Percentiles rank a stretch among this genome's conserved stretches.
These are phyloP conservation scores for Fulmarus glacialis DNA, from an alignment of 2,113 vertebrate species.

Conservation along the genomic window DNA sequence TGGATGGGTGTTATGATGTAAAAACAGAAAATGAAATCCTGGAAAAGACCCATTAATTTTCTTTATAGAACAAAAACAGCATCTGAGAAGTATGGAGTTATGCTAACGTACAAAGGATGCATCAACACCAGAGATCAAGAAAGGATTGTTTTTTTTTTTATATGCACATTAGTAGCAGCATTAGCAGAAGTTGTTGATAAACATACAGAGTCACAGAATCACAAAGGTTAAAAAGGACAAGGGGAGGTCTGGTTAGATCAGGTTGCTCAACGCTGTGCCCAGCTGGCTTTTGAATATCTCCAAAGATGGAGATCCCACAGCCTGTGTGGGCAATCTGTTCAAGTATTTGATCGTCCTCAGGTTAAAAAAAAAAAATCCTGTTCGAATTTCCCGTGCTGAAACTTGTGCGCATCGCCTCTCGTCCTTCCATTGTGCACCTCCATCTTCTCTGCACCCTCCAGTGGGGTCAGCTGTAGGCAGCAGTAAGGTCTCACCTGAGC, in stretches of 20 bases:
- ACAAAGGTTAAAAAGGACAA: neutral
- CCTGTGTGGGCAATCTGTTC: neutral
- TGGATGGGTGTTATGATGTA: neutral
- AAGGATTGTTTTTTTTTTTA: neutral
- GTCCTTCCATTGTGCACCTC: neutral
- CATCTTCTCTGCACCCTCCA: neutral
- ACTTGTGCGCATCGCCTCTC: accelerated
- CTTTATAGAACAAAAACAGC: neutral
- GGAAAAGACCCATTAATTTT: neutral
- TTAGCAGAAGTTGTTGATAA: neutral
- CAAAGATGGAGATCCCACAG: neutral
- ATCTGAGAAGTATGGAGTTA: neutral
- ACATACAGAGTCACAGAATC: neutral
- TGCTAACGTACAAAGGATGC: neutral
- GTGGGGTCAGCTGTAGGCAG: neutral
- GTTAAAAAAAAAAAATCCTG: too few species aligned
- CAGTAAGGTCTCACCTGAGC: neutral
- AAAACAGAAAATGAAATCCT: neutral
- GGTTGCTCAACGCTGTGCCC: neutral
- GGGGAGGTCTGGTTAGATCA: neutral
- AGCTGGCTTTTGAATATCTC: neutral
- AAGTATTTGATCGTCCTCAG: neutral
- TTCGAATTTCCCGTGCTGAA: neutral
- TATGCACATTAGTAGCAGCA: neutral
- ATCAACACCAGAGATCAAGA: neutral